phyloP scores from a whole-genome alignment of 2,888 invertebrate genomes.

The Drosophila stalkeri region DNA sequence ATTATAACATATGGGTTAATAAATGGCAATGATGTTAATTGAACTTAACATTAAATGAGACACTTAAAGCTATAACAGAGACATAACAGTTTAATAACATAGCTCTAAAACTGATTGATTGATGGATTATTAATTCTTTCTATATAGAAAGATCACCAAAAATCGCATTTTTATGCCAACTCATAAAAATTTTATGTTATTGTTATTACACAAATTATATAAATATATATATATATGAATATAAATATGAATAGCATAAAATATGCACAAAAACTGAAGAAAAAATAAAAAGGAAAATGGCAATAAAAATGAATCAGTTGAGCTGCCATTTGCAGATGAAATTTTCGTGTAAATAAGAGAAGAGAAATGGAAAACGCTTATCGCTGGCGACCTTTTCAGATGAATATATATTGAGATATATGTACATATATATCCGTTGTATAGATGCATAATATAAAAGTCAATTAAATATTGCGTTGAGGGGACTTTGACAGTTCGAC shows the following conservation, averaged over 20 bases:
- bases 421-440: not conserved
- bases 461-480: slow-evolving; percentile 59
- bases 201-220: slow-evolving; percentile 16
- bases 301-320: slow-evolving; percentile 37
- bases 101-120: no score
- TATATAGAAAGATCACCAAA: no score
- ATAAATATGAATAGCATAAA: not conserved
- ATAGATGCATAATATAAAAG: slow-evolving; percentile 61
- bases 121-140: no score
- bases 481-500: slow-evolving; percentile 44
- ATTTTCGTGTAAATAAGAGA: slow-evolving; percentile 4
- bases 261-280: not conserved
- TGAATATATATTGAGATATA: not conserved
- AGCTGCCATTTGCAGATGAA: slow-evolving; percentile 39
- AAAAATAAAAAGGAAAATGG: slow-evolving; percentile 6
- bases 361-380: slow-evolving; percentile 7
- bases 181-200: not conserved
- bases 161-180: slow-evolving; percentile 5
- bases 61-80: no score
- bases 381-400: slow-evolving; percentile 5
- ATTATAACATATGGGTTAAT: no score
- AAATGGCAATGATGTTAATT: no score
- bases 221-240: not conserved
- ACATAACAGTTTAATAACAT: no score
- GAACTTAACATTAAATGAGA: no score